Evolutionary conservation across 2,113 vertebrate species (phyloP), one percentile per base, ranked within the genome.

Genomic region (Serinus canaria): DNA sequence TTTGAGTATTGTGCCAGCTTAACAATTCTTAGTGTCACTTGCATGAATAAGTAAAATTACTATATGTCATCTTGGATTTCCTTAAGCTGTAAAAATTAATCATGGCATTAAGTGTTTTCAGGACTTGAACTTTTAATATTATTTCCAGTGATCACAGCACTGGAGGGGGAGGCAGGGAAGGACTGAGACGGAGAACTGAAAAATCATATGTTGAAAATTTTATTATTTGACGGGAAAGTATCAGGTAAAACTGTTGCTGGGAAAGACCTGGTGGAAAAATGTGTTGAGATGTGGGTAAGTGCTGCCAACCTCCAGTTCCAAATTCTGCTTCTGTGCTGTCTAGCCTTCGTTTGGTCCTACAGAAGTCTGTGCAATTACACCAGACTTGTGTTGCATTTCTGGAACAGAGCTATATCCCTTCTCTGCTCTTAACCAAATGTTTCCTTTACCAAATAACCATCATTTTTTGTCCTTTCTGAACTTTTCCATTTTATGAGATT

Each of bases 281-380:
- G 77, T 83, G 76, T 94, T 92, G 87, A 82, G 52, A 74, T 91
- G 94, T 86, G 83, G 73, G 68, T 95, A 73, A 96, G 59, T 1
- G 43, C 62, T 97, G 95, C 95, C 96, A 97, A 87, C 81, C 76
- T 96, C 66, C 62, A 55, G 91, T 97, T 97, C 96, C 96, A 98
- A 88, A 90, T 72, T 92, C 82, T 86, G 79, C 80, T 95, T 93
- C 86, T 92, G 91, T 94, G 70, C 95, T 96, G 92, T 90, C 85
- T 77, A 96, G 91, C 78, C 83, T 94, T 96, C 78, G 31, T 95
- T 94, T 96, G 86, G 93, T 92, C 86, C 79, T 94, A 67, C 70
- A 95, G 67, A 92, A 88, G 39, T 94, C 91, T 97, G 86, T 62
- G 66, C 37, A 75, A 91, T 95, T 96, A 91, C 70, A 92, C 78